Conservation (phyloP, 2,888 invertebrate species). For the Trissoscelio sp. region DNA sequence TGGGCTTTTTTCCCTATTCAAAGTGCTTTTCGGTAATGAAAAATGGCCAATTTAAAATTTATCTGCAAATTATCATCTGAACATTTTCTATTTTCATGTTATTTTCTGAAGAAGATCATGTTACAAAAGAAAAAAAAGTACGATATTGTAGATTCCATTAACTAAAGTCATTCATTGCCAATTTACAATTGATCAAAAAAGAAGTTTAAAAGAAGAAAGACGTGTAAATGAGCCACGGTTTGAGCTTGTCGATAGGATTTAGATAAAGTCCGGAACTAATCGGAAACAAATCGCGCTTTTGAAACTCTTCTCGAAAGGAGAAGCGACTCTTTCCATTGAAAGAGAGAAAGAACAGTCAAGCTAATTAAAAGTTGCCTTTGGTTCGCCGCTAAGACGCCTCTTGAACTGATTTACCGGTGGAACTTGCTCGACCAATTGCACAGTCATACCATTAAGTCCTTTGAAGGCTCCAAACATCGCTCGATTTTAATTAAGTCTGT, state of each 20-base stretch:
- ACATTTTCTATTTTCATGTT: too few species aligned
- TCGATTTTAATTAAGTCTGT: constrained; percentile 61
- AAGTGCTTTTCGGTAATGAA: too few species aligned
- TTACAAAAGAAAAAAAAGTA: too few species aligned
- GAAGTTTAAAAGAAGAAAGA: background rate
- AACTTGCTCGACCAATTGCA: constrained; percentile 57
- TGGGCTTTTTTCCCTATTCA: too few species aligned
- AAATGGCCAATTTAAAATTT: too few species aligned
- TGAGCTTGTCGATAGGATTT: constrained; percentile 51
- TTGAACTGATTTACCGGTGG: constrained; percentile 55
- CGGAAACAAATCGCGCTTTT: constrained; percentile 64
- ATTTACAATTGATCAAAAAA: too few species aligned
- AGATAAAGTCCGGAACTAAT: constrained; percentile 57
- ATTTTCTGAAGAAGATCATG: too few species aligned
- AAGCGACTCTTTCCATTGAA: constrained; percentile 34
- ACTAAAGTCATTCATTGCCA: too few species aligned
- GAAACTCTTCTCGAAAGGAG: constrained; percentile 37
- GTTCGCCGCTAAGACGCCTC: constrained; percentile 58
- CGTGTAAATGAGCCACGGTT: background rate
- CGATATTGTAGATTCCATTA: too few species aligned
- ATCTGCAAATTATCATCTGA: too few species aligned
- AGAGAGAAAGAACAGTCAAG: constrained; percentile 51
- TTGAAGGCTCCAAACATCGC: constrained; percentile 55
- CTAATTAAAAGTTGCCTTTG: constrained; percentile 68
- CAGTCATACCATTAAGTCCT: constrained; percentile 56